Base-by-base conservation (phyloP, 2,113 vertebrate species). In the Corydoras sp. region DNA sequence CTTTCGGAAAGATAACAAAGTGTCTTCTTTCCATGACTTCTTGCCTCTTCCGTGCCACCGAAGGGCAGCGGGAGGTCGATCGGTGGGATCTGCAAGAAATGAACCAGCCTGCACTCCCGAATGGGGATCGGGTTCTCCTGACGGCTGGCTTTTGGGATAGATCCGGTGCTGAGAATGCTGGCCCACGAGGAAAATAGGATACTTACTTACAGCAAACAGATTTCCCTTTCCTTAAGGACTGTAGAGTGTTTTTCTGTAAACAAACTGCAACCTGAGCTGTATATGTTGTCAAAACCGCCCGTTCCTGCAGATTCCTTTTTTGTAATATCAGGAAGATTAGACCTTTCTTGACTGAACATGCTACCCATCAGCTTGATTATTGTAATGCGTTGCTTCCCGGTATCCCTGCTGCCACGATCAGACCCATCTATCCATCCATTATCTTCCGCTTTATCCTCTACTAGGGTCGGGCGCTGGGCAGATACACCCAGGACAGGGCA, bases 51-150 rank as follows among this genome's bases (percentile, higher is more conserved):
- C 68, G 72, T 76, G 72, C 68, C 79, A 79, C 79, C 85, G 76
- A 81, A 88, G 87, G 86, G 65, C 85, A 82, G 32, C 3, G 29
- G 51, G 77, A 86, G 85, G 86, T 70, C 81, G 76, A 65, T 76
- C 81, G 80, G 76, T 76, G 61, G 65, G 51, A 72, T 81, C 81
- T 77, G 63, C 81, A 58, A 80, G 75, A 81, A 84, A 85, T 79
- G 76, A 80, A 74, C 58, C 53, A 78, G 53, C 58, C 72, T 79
- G 75, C 75, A 83, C 80, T 70, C 80, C 77, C 81, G 65, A 64
- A 81, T 24, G 81, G 85, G 82, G 86, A 90, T 90, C 87, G 79
- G 82, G 84, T 91, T 89, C 80, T 85, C 85, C 87, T 87, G 87
- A 89, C 85, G 10, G 82, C 79, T 81, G 76, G 59, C 76, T 89